Evolutionary conservation across 1,140 invertebrate species (phyloP).

Genomic region (Choristoneura fumiferana): DNA sequence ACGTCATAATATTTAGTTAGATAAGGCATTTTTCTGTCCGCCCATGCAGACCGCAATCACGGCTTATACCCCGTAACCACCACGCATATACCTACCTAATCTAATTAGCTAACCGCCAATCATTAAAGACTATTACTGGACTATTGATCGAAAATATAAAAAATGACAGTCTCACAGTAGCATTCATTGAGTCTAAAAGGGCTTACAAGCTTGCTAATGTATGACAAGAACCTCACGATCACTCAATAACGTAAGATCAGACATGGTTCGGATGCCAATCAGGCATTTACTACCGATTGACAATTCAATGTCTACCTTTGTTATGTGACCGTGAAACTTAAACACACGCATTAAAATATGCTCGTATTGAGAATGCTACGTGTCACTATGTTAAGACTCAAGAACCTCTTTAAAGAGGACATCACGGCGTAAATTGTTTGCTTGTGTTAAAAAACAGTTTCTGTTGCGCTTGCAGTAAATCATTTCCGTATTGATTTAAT

Average conservation of each 20-base stretch:
- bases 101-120: no score
- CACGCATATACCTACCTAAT: no score
- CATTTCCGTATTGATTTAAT: no score
- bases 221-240: background rate
- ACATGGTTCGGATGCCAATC: conserved; percentile 13
- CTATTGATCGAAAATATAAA: no score
- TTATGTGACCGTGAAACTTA: conserved; percentile 15
- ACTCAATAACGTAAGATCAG: background rate
- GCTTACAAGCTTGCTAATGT: background rate
- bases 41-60: no score
- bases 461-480: no score
- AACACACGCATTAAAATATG: background rate
- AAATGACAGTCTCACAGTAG: no score
- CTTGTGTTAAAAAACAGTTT: conserved; percentile 1
- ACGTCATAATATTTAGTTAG: no score
- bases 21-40: no score
- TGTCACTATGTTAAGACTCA: conserved; percentile 1
- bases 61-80: no score
- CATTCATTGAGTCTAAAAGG: no score
- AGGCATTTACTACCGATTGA: background rate
- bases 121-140: no score
- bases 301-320: conserved; percentile 16
- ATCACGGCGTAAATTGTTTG: background rate
- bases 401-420: conserved; percentile 1
- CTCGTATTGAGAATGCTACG: conserved; percentile 6